These are phyloP conservation scores for Cariama cristata DNA, from an alignment of 2,113 vertebrate genomes.

Conservation along the genomic window DNA sequence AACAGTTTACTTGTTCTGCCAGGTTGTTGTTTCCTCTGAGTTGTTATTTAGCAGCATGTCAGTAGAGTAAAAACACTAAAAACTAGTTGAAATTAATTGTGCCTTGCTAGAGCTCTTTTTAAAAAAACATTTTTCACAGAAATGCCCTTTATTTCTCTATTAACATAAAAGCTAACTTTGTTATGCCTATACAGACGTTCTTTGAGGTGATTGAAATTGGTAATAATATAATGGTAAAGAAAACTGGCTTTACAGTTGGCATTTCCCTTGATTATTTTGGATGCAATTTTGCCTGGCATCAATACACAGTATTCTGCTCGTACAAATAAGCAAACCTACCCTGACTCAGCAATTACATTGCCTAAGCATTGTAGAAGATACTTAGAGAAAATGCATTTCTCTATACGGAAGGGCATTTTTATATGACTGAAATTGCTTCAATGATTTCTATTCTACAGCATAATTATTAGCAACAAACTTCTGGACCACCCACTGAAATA, in stretches of 20 bases:
- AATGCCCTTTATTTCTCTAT: neutral
- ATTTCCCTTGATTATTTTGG: neutral
- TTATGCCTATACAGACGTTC: neutral
- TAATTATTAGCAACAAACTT: neutral
- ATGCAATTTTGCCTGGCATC: neutral
- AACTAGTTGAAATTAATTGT: neutral
- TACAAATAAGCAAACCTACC: neutral
- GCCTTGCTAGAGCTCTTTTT: neutral
- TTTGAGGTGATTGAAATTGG: neutral
- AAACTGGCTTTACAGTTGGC: neutral
- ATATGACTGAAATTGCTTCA: neutral
- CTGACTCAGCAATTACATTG: neutral
- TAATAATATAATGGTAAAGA: neutral
- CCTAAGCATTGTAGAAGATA: neutral
- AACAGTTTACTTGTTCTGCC: conserved; percentile 4
- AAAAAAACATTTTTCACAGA: neutral
- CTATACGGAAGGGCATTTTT: neutral
- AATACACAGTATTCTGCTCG: neutral
- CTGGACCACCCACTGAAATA: neutral
- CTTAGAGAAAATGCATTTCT: neutral
- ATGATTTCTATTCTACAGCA: neutral
- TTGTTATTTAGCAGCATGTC: neutral
- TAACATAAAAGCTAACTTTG: neutral
- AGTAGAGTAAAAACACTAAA: neutral
- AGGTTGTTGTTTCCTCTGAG: neutral